Percentiles rank a stretch among this genome's conserved stretches.
Conservation (phyloP, 2,113 vertebrate genomes). For the Arizona elegans region DNA sequence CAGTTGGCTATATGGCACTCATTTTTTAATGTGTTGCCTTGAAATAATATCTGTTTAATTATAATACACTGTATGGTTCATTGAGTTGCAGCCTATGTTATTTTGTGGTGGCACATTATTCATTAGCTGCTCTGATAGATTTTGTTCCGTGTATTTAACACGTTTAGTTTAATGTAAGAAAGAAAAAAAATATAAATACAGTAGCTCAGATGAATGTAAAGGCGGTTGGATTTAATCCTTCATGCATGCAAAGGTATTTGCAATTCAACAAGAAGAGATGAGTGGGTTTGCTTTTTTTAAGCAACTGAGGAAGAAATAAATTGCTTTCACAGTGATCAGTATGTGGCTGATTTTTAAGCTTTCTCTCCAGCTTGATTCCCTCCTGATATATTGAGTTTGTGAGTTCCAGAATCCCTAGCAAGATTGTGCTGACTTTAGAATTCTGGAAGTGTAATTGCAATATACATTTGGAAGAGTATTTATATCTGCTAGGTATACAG, state of each 20-base stretch:
- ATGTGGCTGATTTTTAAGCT: not conserved
- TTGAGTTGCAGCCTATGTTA: not conserved
- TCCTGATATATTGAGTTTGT: not conserved
- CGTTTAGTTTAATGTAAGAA: not conserved
- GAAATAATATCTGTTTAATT: not conserved
- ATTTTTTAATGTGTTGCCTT: not conserved
- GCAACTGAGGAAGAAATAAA: not conserved
- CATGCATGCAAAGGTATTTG: not conserved
- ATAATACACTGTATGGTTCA: not conserved
- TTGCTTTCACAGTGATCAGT: not conserved
- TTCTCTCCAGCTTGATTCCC: not conserved
- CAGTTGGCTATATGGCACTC: conserved; percentile 5
- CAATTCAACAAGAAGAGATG: not conserved
- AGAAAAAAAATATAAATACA: not conserved
- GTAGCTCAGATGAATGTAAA: conserved; percentile 13
- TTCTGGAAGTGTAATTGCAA: not conserved
- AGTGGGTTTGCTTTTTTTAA: not conserved
- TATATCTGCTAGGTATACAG: not conserved
- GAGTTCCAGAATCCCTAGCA: not conserved
- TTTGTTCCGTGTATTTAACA: not conserved
- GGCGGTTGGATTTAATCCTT: not conserved
- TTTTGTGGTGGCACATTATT: not conserved
- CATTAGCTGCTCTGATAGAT: not conserved
- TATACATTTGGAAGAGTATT: not conserved
- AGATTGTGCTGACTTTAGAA: not conserved